These are phyloP conservation scores for Diaphora mendica DNA, from an alignment of 2,888 invertebrate genomes.

Conservation along the genomic window DNA sequence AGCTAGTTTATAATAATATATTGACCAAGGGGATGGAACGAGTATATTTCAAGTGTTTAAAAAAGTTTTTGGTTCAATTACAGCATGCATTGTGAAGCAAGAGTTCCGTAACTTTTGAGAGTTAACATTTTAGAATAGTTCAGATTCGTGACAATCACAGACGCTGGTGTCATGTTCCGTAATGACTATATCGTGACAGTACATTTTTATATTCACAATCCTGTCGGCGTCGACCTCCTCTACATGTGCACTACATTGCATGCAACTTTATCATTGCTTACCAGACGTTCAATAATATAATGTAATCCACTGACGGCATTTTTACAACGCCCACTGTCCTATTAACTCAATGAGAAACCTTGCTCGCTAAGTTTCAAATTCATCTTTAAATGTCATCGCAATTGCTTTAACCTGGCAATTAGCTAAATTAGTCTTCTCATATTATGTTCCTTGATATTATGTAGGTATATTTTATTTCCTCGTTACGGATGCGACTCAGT, in stretches of 20 bases:
- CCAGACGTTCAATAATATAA: slow-evolving; percentile 68
- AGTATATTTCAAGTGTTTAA: background rate
- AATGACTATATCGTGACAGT: slow-evolving; percentile 64
- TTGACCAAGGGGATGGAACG: background rate
- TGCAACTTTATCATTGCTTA: slow-evolving; percentile 55
- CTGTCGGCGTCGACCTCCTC: slow-evolving; percentile 63
- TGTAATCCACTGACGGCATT: slow-evolving; percentile 60
- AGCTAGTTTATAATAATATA: background rate
- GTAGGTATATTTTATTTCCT: background rate
- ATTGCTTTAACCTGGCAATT: slow-evolving; percentile 34
- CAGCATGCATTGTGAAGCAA: background rate
- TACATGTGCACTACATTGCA: slow-evolving; percentile 63
- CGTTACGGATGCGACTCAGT: slow-evolving; percentile 56
- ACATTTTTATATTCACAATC: slow-evolving; percentile 59
- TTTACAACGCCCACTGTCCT: slow-evolving; percentile 66
- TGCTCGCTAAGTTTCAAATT: slow-evolving; percentile 34
- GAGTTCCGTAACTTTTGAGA: background rate
- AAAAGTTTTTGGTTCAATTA: background rate
- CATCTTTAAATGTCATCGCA: slow-evolving; percentile 26
- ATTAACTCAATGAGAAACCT: slow-evolving; percentile 57
- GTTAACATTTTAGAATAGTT: slow-evolving; percentile 42
- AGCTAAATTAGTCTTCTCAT: slow-evolving; percentile 39
- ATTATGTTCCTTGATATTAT: slow-evolving; percentile 37
- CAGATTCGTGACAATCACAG: slow-evolving; percentile 50
- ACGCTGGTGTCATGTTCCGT: slow-evolving; percentile 46